A percentile compares a stretch with the other conserved stretches of the same genome.
These are phyloP conservation scores for Mesocricetus auratus DNA, from an alignment of 2,113 vertebrate species.

Conservation along the genomic window DNA sequence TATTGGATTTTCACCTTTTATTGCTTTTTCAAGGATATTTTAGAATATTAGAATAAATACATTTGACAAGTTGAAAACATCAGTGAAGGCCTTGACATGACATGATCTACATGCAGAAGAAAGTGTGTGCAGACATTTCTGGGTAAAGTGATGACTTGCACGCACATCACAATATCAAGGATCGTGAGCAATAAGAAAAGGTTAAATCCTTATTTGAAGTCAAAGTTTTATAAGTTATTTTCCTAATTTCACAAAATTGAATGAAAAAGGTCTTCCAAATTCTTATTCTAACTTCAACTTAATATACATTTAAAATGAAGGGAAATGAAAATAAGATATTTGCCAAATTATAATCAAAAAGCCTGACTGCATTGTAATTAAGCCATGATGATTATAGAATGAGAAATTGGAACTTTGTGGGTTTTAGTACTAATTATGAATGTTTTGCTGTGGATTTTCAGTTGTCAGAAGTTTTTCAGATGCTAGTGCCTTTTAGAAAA, in stretches of 20 bases:
- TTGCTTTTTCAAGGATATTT: not conserved
- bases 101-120: not conserved
- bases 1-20: not conserved
- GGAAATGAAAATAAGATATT: not conserved
- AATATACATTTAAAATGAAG: not conserved
- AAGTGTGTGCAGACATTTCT: not conserved
- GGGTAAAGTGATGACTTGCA: not conserved
- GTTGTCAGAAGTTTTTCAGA: not conserved
- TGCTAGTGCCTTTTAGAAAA: not conserved
- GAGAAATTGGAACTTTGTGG: not conserved
- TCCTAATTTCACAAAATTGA: constrained; percentile 29
- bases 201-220: constrained; percentile 31
- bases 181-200: not conserved
- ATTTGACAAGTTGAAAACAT: not conserved
- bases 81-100: not conserved
- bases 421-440: not conserved
- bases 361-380: not conserved
- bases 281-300: not conserved
- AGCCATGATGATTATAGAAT: not conserved
- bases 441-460: not conserved
- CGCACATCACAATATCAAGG: not conserved
- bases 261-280: not conserved
- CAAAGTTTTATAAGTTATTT: constrained; percentile 30
- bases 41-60: constrained; percentile 31
- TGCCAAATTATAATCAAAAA: not conserved